These are phyloP conservation scores for Xyrichtys novacula DNA, from an alignment of 2,797 vertebrate genomes.

Conservation along the genomic window DNA sequence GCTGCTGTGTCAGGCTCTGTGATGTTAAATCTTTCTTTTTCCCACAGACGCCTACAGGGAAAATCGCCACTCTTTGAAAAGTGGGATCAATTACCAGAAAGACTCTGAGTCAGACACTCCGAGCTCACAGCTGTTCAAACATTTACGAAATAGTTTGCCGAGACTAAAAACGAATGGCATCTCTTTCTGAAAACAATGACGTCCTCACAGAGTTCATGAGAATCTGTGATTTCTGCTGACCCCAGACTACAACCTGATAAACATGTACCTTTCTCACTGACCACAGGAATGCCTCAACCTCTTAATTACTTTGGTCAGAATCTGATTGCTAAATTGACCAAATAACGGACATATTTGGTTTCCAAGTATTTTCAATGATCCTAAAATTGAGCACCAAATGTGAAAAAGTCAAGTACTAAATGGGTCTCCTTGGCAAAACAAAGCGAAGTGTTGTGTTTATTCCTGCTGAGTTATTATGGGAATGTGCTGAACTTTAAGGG, in stretches of 20 bases:
- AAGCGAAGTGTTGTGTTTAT: not conserved
- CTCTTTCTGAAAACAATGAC: slow-evolving; percentile 21
- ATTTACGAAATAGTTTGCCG: slow-evolving; percentile 30
- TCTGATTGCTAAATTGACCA: not conserved
- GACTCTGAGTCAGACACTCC: slow-evolving; percentile 29
- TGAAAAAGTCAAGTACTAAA: not conserved
- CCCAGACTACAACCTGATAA: not conserved
- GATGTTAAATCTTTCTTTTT: not conserved
- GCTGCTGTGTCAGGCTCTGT: not conserved
- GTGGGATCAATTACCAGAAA: slow-evolving; percentile 6
- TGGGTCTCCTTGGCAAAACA: not conserved
- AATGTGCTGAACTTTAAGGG: slow-evolving; percentile 1
- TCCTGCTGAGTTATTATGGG: not conserved
- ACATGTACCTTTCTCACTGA: not conserved
- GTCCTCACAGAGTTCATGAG: slow-evolving; percentile 3
- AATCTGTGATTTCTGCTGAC: slow-evolving; percentile 25
- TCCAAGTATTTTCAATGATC: not conserved
- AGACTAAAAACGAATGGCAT: slow-evolving; percentile 9
- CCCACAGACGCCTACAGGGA: not conserved
- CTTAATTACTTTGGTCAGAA: not conserved
- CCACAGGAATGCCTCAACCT: not conserved
- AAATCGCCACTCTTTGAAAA: not conserved
- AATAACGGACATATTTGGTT: not conserved
- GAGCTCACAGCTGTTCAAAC: slow-evolving; percentile 47
- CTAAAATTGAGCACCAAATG: not conserved